Base-by-base conservation (phyloP, 2,797 vertebrate genomes). In the Clarias laeviceps region DNA sequence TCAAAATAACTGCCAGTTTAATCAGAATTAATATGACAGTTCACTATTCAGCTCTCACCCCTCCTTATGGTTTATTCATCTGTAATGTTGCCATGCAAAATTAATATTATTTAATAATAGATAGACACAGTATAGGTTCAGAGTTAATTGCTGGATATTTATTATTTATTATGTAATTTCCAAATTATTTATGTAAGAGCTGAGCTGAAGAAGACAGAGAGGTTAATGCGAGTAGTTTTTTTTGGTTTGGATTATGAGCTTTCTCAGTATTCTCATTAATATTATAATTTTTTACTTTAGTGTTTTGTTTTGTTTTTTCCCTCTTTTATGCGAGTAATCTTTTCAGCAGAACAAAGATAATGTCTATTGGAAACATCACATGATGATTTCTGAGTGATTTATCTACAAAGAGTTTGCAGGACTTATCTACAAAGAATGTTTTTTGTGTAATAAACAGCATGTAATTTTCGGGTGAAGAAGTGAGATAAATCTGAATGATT, bases 71-170 rank as follows among this genome's bases (percentile, higher is more conserved):
- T 90, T 92, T 89, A 92, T 93, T 92, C 87, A 91, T 91, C 77
- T 87, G 74, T 88, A 90, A 91, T 90, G 89, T 89, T 90, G 85
- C 85, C 88, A 91, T 92, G 91, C 87, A 93, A 89, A 91, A 92
- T 91, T 90, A 37, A 92, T 91, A 89, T 87, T 82, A 86, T 89
- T 90, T 85, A 92, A 93, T 92, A 91, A 91, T 88, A 78, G 82
- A 91, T 87, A 86, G 85, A 89, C 83, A 82, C 76, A 82, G 78
- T 89, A 87, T 87, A 90, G 87, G 86, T 90, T 91, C 65, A 89
- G 82, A 87, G 89, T 89, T 89, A 91, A 92, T 90, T 91, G 89
- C 86, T 76, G 83, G 50, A 82, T 88, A 83, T 91, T 89, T 90
- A 90, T 87, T 88, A 83, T 91, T 89, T 90, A 90, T 87, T 89